These are phyloP conservation scores for Phoxinus phoxinus DNA, from an alignment of 2,113 vertebrate genomes.

Conservation along the genomic window DNA sequence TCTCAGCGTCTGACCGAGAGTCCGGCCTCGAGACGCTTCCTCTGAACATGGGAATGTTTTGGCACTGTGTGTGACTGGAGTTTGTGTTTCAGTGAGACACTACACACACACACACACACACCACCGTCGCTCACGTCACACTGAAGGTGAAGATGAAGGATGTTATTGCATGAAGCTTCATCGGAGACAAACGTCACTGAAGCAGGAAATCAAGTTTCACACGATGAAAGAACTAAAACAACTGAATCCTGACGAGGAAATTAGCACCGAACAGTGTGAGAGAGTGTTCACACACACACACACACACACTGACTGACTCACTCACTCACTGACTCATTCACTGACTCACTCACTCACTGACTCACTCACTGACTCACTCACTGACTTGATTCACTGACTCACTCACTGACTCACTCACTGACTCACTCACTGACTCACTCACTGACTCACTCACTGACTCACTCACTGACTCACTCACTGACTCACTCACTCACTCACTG, in stretches of 20 bases:
- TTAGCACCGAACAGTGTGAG: conserved; percentile 25
- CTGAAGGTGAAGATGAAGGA: too few relatives aligned
- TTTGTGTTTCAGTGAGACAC: neutral
- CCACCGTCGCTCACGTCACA: neutral
- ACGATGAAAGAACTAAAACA: neutral
- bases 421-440: too few relatives aligned
- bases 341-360: neutral
- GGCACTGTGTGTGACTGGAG: neutral
- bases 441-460: too few relatives aligned
- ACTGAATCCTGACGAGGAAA: conserved; percentile 3
- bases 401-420: too few relatives aligned
- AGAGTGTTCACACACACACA: neutral
- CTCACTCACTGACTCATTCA: neutral
- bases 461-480: rapidly evolving
- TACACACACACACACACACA: too few relatives aligned
- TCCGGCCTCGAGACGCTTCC: neutral
- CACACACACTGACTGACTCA: conserved; percentile 8
- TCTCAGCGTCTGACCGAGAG: neutral
- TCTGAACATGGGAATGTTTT: neutral
- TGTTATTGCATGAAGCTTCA: conserved; percentile 56
- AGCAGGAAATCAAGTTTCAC: neutral
- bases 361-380: neutral
- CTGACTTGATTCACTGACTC: neutral
- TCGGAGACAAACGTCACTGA: neutral
- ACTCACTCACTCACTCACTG: too few relatives aligned